Conservation (phyloP, 2,113 vertebrate genomes). For the Larimichthys polyactis region DNA sequence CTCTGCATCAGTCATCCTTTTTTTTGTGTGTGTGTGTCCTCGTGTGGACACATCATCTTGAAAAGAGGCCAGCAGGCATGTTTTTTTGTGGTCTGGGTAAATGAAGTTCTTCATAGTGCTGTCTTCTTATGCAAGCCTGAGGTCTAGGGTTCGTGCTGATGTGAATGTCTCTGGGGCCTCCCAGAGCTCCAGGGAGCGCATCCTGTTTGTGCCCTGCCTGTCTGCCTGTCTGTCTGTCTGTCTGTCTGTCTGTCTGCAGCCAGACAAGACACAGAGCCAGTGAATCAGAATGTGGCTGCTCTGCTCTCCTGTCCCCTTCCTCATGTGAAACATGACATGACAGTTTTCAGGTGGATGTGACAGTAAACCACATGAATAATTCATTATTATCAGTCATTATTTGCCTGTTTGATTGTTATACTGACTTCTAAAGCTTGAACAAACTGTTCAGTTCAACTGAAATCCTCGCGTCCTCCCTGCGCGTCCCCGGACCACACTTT, state of each 20-base stretch:
- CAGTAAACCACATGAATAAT: not conserved
- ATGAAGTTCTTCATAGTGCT: slow-evolving; percentile 42
- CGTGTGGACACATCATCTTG: slow-evolving; percentile 32
- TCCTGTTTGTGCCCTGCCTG: slow-evolving; percentile 76
- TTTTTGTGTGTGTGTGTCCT: not conserved
- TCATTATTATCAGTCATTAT: not conserved
- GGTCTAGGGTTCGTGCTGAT: slow-evolving; percentile 37
- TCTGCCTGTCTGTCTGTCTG: slow-evolving; percentile 39
- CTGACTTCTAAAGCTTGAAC: not conserved
- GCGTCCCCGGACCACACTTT: slow-evolving; percentile 1
- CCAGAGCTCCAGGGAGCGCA: slow-evolving; percentile 68
- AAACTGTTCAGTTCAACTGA: not conserved
- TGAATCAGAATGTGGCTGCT: not conserved
- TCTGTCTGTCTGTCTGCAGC: slow-evolving; percentile 30
- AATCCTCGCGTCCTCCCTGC: not conserved
- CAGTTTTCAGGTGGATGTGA: not conserved
- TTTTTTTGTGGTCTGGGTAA: slow-evolving; percentile 44
- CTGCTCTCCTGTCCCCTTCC: slow-evolving; percentile 28
- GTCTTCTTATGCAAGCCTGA: slow-evolving; percentile 66
- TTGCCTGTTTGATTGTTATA: not conserved
- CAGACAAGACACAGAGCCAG: slow-evolving; percentile 30
- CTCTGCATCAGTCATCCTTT: slow-evolving; percentile 16
- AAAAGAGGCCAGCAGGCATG: slow-evolving; percentile 19
- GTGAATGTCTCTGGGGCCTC: slow-evolving; percentile 71
- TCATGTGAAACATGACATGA: not conserved